phyloP scores from a whole-genome alignment of 1,140 invertebrate species.

The Drosophila trapezifrons region DNA sequence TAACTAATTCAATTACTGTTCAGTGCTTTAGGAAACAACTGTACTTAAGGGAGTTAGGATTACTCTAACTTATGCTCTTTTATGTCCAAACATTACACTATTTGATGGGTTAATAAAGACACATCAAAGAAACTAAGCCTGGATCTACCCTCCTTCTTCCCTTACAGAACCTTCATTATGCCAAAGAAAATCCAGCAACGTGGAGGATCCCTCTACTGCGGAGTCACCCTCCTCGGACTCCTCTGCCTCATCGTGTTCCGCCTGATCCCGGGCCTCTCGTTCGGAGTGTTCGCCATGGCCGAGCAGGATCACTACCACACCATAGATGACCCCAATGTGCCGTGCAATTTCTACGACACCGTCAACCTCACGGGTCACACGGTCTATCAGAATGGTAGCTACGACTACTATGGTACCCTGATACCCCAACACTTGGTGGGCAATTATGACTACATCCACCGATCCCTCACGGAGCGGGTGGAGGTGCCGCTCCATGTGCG shows the following conservation, averaged over 20 bases:
- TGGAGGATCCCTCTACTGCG: slow-evolving; percentile 59
- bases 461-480: slow-evolving; percentile 54
- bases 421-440: slow-evolving; percentile 70
- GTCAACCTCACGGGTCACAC: slow-evolving; percentile 69
- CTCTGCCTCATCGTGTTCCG: slow-evolving; percentile 53
- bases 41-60: not conserved
- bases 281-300: slow-evolving; percentile 54
- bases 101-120: too few species aligned
- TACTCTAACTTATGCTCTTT: too few species aligned
- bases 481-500: slow-evolving; percentile 66
- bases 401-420: slow-evolving; percentile 64
- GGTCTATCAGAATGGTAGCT: slow-evolving; percentile 67
- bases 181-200: slow-evolving; percentile 45
- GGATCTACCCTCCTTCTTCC: not conserved
- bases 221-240: slow-evolving; percentile 58
- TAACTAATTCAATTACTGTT: slow-evolving; percentile 2
- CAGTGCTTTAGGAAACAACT: too few species aligned
- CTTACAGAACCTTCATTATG: slow-evolving; percentile 42
- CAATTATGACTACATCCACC: slow-evolving; percentile 70
- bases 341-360: slow-evolving; percentile 77
- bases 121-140: not conserved
- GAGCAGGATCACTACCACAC: slow-evolving; percentile 56
- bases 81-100: too few species aligned
- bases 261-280: slow-evolving; percentile 54
- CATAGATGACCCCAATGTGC: slow-evolving; percentile 67